Conservation (phyloP, 2,888 invertebrate genomes). For the Drosophila paramelanica region DNA sequence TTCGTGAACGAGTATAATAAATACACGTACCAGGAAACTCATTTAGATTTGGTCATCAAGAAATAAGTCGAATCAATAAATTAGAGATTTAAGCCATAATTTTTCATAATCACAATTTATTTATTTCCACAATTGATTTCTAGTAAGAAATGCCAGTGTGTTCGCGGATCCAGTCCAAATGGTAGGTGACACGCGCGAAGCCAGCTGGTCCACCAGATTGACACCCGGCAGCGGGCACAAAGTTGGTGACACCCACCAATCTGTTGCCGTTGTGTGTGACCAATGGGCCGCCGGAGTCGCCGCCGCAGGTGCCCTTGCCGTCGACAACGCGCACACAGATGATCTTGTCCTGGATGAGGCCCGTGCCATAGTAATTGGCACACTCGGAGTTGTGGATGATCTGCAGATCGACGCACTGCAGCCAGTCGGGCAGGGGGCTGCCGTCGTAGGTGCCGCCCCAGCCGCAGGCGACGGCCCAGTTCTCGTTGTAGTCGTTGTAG, state of each 20-base stretch:
- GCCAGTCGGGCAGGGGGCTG: slow-evolving; percentile 62
- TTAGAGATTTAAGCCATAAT: not conserved
- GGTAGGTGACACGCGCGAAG: slow-evolving; percentile 65
- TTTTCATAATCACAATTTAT: not conserved
- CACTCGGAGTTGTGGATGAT: slow-evolving; percentile 82
- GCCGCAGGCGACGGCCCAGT: slow-evolving; percentile 65
- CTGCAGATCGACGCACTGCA: slow-evolving; percentile 82
- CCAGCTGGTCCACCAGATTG: slow-evolving; percentile 54
- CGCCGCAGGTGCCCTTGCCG: slow-evolving; percentile 70
- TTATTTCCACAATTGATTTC: not conserved
- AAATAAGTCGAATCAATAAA: not conserved
- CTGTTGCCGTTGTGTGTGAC: slow-evolving; percentile 53
- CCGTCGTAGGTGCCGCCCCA: slow-evolving; percentile 74
- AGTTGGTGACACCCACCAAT: slow-evolving; percentile 76
- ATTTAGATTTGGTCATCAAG: no score
- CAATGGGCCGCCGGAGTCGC: slow-evolving; percentile 82
- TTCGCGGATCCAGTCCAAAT: slow-evolving; percentile 67
- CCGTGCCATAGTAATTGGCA: slow-evolving; percentile 56
- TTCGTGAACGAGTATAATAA: no score
- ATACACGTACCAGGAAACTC: no score
- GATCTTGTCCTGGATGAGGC: slow-evolving; percentile 37
- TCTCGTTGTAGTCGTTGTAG: slow-evolving; percentile 52
- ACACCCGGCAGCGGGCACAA: not conserved
- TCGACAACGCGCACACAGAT: slow-evolving; percentile 68
- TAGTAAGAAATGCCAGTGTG: slow-evolving; percentile 62